A percentile compares a stretch with the other conserved stretches of the same genome.
Conservation (phyloP, 2,797 vertebrate species). For the Scolopax bukidnonensis region DNA sequence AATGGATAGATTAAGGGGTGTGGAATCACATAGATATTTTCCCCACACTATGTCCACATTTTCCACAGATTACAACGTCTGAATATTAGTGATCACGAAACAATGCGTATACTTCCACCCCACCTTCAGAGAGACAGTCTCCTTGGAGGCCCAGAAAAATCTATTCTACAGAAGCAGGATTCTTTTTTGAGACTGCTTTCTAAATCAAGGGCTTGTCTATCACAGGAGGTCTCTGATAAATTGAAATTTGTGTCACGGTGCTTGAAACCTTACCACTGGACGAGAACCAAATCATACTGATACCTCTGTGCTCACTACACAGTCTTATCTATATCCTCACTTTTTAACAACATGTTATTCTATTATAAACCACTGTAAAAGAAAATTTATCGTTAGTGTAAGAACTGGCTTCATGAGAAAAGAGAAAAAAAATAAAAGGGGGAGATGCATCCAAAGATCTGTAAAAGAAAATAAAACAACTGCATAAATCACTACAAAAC, state of each 20-base stretch:
- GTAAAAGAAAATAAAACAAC: neutral
- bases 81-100: neutral
- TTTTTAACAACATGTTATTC: neutral
- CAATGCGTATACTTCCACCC: rapidly evolving
- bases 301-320: neutral
- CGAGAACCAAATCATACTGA: neutral
- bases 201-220: neutral
- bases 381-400: neutral
- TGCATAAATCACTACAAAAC: neutral
- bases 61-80: neutral
- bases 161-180: neutral
- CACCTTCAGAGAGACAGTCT: neutral
- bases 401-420: neutral
- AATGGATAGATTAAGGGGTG: neutral
- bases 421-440: neutral
- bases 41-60: rapidly evolving
- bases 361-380: neutral
- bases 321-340: neutral
- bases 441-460: neutral
- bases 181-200: neutral
- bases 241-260: neutral
- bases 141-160: neutral
- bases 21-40: neutral
- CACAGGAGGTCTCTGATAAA: neutral
- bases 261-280: neutral